Evolutionary conservation across 2,888 invertebrate genomes (phyloP), one percentile per base, ranked within the genome.

Genomic region (Aproaerema taeniolella): DNA sequence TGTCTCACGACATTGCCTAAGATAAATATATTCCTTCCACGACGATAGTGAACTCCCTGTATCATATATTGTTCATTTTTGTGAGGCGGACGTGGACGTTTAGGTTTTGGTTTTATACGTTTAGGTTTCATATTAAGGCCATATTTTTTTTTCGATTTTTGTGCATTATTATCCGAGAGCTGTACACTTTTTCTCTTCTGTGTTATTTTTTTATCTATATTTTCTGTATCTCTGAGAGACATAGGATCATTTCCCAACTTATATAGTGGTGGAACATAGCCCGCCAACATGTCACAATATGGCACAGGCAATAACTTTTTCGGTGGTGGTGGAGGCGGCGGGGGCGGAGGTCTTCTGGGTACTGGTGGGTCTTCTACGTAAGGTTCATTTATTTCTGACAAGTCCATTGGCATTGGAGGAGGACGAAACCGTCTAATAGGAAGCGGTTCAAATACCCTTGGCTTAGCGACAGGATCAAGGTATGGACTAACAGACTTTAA

Each of bases 311-410:
- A 31, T 41, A 60, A 66, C 33, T 79, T 80, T 41, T 75, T 80
- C 0, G 80, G 75, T 1, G 72, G 74, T 5, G 79, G 76, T 0
- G 81, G 81, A 1, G 80, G 79, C 0, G 75, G 74, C 0, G 61
- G 61, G 0, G 67, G 70, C 0, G 62, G 71, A 0, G 75, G 74
- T 0, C 70, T 62, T 46, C 68, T 76, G 0, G 41, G 46, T 13
- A 70, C 53, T 1, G 63, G 54, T 1, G 66, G 69, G 8, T 71
- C 74, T 39, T 78, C 77, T 34, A 77, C 74, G 24, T 63, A 72
- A 1, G 79, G 77, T 17, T 72, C 73, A 41, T 80, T 72, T 1
- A 83, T 60, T 2, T 76, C 70, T 20, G 83, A 51, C 48, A 80
- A 67, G 10, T 82, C 82, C 16, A 83, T 46, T 4, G 82, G 81